Conservation (phyloP, 2,888 invertebrate genomes). For the Epistrophella euchroma region DNA sequence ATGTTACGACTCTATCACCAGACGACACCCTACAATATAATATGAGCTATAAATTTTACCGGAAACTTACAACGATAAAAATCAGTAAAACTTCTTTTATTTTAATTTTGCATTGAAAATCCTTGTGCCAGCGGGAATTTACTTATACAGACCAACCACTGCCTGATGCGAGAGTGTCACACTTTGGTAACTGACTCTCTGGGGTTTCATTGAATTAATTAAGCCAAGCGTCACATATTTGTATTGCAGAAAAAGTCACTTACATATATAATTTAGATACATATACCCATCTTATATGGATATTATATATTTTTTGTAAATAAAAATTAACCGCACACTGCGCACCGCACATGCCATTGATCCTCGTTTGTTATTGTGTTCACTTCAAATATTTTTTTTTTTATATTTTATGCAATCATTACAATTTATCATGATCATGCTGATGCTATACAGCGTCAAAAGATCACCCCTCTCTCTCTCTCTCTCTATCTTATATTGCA, state of each 20-base stretch:
- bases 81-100: conserved; percentile 47
- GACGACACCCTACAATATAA: conserved; percentile 18
- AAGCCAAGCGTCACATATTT: conserved; percentile 50
- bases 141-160: background rate
- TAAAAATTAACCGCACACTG: conserved; percentile 39
- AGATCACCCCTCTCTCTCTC: conserved; percentile 47
- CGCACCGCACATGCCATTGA: conserved; percentile 68
- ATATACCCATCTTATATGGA: background rate
- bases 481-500: too few species aligned
- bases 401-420: conserved; percentile 46
- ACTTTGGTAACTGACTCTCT: conserved; percentile 65
- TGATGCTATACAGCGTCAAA: background rate
- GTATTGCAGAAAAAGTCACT: conserved; percentile 36
- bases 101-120: conserved; percentile 28
- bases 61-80: conserved; percentile 62
- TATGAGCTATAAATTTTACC: conserved; percentile 47
- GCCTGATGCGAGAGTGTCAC: conserved; percentile 31
- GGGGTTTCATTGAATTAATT: conserved; percentile 55
- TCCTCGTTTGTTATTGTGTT: conserved; percentile 26
- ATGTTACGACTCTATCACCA: conserved; percentile 6
- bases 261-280: conserved; percentile 9
- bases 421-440: conserved; percentile 55
- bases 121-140: conserved; percentile 43
- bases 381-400: background rate
- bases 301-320: background rate